Conservation (phyloP, 1,140 invertebrate species). For the Conopomorpha cramerella region DNA sequence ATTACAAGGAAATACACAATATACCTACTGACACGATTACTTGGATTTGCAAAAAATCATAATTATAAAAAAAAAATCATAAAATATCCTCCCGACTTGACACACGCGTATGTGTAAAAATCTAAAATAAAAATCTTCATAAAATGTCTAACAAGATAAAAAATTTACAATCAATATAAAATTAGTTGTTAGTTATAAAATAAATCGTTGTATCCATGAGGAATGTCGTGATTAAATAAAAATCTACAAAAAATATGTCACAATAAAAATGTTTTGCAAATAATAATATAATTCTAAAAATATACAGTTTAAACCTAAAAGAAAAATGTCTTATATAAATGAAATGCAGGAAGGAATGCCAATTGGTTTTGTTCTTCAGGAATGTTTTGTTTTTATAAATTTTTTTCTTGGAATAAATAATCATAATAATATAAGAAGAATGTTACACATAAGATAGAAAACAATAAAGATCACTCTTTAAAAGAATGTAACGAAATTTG, state of each 20-base stretch:
- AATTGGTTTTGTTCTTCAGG: slow-evolving; percentile 4
- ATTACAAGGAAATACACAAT: no score
- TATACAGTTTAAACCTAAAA: slow-evolving; percentile 1
- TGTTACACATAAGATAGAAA: slow-evolving; percentile 1
- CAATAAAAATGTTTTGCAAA: slow-evolving; percentile 37
- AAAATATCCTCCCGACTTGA: no score
- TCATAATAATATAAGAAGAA: slow-evolving; percentile 3
- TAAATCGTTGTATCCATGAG: slow-evolving; percentile 46
- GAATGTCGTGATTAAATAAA: slow-evolving; percentile 29
- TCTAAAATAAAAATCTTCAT: slow-evolving; percentile 13
- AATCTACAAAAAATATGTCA: no score
- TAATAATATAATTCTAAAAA: not conserved
- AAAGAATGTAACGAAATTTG: slow-evolving; percentile 11
- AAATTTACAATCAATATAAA: slow-evolving; percentile 46
- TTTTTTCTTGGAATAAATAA: not conserved
- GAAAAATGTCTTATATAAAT: not conserved
- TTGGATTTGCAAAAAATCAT: no score
- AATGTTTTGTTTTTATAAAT: not conserved
- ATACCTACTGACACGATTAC: no score
- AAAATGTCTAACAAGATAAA: slow-evolving; percentile 51
- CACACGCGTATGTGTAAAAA: not conserved
- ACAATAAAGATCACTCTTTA: slow-evolving; percentile 10
- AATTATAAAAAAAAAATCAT: no score
- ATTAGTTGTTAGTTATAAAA: slow-evolving; percentile 37
- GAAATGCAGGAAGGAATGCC: slow-evolving; percentile 18